Percentiles rank a stretch among this genome's conserved stretches.
Conservation (phyloP, 1,140 invertebrate genomes). For the Spodoptera frugiperda region DNA sequence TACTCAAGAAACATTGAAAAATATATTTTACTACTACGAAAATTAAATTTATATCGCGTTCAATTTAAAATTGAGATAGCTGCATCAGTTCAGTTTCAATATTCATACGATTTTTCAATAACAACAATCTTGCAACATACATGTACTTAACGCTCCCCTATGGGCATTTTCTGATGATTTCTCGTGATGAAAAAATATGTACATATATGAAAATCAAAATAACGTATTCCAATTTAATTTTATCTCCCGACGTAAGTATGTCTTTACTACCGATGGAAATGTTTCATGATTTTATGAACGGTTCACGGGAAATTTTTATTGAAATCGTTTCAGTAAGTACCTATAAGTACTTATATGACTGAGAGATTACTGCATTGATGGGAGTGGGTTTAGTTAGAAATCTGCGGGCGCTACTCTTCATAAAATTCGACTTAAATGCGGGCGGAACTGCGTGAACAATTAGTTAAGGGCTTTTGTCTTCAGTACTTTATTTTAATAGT, state of each 20-base stretch:
- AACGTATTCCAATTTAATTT: not conserved
- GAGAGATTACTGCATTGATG: conserved; percentile 3
- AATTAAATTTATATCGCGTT: no score
- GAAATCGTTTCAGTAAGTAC: conserved; percentile 19
- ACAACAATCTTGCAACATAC: no score
- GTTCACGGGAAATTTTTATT: not conserved
- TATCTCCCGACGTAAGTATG: not conserved
- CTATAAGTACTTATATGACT: not conserved
- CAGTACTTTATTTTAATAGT: not conserved
- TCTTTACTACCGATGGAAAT: not conserved
- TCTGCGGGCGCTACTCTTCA: conserved; percentile 8
- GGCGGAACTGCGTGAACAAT: not conserved
- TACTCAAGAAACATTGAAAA: no score
- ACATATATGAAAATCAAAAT: not conserved
- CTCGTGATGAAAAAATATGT: not conserved
- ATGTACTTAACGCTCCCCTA: no score
- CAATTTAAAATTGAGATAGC: no score
- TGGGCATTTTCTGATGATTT: not conserved
- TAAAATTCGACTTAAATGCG: conserved; percentile 32
- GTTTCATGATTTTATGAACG: no score
- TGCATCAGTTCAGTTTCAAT: no score
- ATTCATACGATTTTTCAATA: no score
- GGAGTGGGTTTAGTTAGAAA: not conserved
- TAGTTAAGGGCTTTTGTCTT: not conserved
- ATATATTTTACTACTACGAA: no score